Base-by-base conservation (phyloP, 2,113 vertebrate genomes). In the Rafetus swinhoei region DNA sequence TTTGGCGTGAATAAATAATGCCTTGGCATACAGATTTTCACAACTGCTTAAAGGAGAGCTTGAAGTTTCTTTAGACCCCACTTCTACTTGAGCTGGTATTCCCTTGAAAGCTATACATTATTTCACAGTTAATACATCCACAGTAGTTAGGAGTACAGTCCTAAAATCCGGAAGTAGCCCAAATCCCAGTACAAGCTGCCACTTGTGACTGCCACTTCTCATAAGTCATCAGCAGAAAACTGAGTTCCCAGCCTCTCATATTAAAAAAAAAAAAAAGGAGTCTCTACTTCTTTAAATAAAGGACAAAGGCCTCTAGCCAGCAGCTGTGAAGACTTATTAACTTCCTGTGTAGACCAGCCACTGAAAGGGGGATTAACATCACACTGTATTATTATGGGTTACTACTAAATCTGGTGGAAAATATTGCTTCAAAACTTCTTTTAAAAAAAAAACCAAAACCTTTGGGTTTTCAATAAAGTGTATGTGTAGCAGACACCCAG, bases 31-130 rank as follows among this genome's bases (percentile, higher is more conserved):
- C 57, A 92, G 82, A 76, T 88, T 91, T 57, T 24, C 84, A 86
- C 76, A 91, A 45, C 39, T 88, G 89, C 84, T 95, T 91, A 77
- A 89, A 96, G 86, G 86, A 85, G 39, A 69, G 13, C 90, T 84
- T 93, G 22, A 89, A 92, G 50, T 60, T 2, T 32, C 91, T 94
- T 92, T 76, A 69, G 53, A 35, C 7, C 5, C 18, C 22, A 76
- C 91, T 87, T 95, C 82, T 39, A 72, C 6, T 62, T 16, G 1
- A 18, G n/a, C 39, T 62, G 57, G 22, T 21, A 54, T 9, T 39
- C 69, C 89, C 54, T 13, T 7, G 54, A 39, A 74, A 95, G 82
- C 89, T 86, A 82, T 45, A 89, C 5, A 15, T 84, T 77, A 82
- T 77, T 83, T 92, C 85, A 92, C 4, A 59, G 79, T 62, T 60